A percentile compares a stretch with the other conserved stretches of the same genome.
These are phyloP conservation scores for Anoplopoma fimbria DNA, from an alignment of 2,113 vertebrate species.

Conservation along the genomic window DNA sequence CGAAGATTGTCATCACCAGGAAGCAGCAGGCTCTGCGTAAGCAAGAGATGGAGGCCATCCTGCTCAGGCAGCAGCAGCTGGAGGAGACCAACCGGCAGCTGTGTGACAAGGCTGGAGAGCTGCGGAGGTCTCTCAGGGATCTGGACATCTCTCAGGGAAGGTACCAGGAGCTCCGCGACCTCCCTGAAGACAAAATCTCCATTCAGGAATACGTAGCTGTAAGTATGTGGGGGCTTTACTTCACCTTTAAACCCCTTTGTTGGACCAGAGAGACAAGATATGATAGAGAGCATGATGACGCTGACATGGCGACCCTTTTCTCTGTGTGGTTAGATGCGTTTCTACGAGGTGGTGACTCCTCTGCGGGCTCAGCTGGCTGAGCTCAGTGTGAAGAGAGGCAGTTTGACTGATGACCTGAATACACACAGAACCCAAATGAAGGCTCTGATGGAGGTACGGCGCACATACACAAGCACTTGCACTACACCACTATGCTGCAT, in stretches of 20 bases:
- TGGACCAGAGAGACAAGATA: not conserved
- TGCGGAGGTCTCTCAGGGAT: constrained; percentile 89
- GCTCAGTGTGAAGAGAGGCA: constrained; percentile 85
- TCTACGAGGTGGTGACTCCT: constrained; percentile 90
- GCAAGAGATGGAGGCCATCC: constrained; percentile 95
- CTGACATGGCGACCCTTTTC: not conserved
- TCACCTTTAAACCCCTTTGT: not conserved
- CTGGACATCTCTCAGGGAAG: constrained; percentile 90
- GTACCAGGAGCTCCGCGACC: constrained; percentile 87
- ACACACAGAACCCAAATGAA: constrained; percentile 87
- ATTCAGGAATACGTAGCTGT: constrained; percentile 96
- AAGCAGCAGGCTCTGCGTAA: constrained; percentile 93
- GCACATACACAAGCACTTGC: not conserved
- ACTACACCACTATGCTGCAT: not conserved
- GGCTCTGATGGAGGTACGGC: constrained; percentile 89
- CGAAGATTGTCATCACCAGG: constrained; percentile 73
- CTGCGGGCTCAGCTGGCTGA: constrained; percentile 87
- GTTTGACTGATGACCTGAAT: constrained; percentile 87
- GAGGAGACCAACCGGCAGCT: constrained; percentile 94
- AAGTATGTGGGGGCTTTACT: constrained; percentile 52
- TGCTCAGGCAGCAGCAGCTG: constrained; percentile 92
- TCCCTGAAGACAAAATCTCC: constrained; percentile 92
- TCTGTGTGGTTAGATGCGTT: constrained; percentile 83
- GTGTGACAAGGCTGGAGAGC: constrained; percentile 90
- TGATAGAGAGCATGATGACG: not conserved